Conservation (phyloP, 2,797 vertebrate genomes). For the Sus cebifrons region DNA sequence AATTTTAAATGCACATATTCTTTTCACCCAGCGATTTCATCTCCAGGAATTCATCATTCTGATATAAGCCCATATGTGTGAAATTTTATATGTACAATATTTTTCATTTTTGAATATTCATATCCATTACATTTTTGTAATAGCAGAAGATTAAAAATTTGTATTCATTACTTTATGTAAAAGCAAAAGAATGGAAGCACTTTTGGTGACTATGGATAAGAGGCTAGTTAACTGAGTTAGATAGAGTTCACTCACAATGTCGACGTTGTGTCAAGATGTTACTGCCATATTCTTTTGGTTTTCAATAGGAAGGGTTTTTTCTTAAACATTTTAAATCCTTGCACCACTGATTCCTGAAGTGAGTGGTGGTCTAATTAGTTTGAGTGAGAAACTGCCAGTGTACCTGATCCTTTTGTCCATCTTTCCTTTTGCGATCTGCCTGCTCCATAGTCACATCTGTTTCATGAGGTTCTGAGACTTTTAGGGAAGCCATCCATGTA, state of each 20-base stretch:
- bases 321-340: not conserved
- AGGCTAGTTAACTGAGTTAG: not conserved
- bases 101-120: constrained; percentile 70
- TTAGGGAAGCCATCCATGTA: not conserved
- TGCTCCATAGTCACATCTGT: not conserved
- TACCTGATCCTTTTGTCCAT: not conserved
- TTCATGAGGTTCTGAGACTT: not conserved
- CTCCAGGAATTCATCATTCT: constrained; percentile 33
- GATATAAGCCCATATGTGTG: not conserved
- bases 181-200: not conserved
- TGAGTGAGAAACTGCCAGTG: not conserved
- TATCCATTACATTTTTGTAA: constrained; percentile 33
- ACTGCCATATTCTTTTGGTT: not conserved
- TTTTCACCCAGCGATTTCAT: constrained; percentile 19
- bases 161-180: not conserved
- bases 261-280: not conserved
- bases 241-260: not conserved
- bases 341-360: not conserved
- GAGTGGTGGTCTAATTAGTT: not conserved
- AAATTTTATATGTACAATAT: not conserved
- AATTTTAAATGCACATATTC: constrained; percentile 36
- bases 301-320: not conserved
- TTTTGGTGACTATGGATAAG: not conserved
- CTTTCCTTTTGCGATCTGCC: not conserved
- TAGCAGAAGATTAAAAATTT: not conserved